Evolutionary conservation across 2,113 vertebrate genomes (phyloP).

Genomic region (Seriola rivoliana): DNA sequence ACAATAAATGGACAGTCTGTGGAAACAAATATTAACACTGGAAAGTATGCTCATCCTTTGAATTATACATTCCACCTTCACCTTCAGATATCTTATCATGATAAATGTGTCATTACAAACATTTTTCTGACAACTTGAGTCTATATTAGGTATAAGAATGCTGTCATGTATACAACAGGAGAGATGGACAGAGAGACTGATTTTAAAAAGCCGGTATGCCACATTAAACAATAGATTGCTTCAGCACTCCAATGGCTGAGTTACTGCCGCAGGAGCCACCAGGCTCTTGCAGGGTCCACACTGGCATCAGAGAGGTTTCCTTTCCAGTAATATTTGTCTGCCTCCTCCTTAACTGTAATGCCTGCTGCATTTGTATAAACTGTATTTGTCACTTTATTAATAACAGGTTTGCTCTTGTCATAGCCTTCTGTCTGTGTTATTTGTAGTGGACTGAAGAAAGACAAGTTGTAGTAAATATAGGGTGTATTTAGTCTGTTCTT

Average conservation of each 20-base stretch:
- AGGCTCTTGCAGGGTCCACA: not conserved
- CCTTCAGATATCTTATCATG: slow-evolving; percentile 53
- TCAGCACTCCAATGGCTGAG: slow-evolving; percentile 17
- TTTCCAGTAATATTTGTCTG: slow-evolving; percentile 3
- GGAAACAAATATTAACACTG: slow-evolving; percentile 42
- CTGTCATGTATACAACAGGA: slow-evolving; percentile 40
- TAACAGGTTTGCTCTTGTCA: slow-evolving; percentile 10
- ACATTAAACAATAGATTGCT: slow-evolving; percentile 58
- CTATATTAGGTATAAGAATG: slow-evolving; percentile 72
- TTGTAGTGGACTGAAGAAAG: not conserved
- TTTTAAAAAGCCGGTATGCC: slow-evolving; percentile 25
- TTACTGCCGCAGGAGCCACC: slow-evolving; percentile 1
- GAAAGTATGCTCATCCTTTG: slow-evolving; percentile 44
- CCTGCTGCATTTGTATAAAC: slow-evolving; percentile 8
- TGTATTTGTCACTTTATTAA: slow-evolving; percentile 12
- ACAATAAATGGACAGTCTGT: slow-evolving; percentile 36
- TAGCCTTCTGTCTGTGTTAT: not conserved
- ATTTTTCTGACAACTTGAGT: slow-evolving; percentile 26
- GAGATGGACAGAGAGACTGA: slow-evolving; percentile 33
- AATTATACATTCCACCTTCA: slow-evolving; percentile 44
- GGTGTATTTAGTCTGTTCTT: not conserved
- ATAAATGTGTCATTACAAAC: slow-evolving; percentile 48
- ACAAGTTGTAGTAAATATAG: slow-evolving; percentile 15
- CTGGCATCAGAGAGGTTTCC: slow-evolving; percentile 1
- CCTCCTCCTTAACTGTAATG: not conserved